Base-by-base conservation (phyloP, 1,140 invertebrate species). In the Augochlora pura region DNA sequence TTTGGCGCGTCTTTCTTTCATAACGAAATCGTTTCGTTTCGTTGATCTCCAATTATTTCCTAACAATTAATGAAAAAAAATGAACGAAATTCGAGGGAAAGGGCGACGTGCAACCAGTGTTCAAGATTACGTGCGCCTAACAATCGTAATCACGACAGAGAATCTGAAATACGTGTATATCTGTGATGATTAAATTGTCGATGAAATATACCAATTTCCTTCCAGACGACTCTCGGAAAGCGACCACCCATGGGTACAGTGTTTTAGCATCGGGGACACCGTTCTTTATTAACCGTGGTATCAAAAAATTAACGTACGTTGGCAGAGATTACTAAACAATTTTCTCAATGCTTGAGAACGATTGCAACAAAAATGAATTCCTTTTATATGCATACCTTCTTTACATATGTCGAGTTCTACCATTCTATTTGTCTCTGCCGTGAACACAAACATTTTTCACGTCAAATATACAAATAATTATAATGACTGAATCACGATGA, bases 21-120 rank as follows among this genome's bases (percentile, higher is more conserved):
- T 67, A 54, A 64, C 68, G 76, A 71, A 77, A 77, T 71, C 32
- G 69, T 63, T 70, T 63, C 57, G 42, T 77, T 71, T 65, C 60
- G 76, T 72, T 78, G 76, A 78, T 78, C 76, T 78, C 76, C 42
- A 32, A 23, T 72, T 66, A 74, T 76, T 80, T 81, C 49, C 27
- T 52, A 52, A 77, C 14, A 42, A 72, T 42, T 10, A 52, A 70
- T 23, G 66, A 80, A 42, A 39, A 65, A 76, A 68, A 54, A n/a
- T 52, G 16, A 52, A 52, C 18, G 5, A 57, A 57, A n/a, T 63
- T 21, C n/a, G 23, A 46, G 27, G 60, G 42, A 72, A 72, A 54
- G 79, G 74, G 59, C 71, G 23, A 78, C 68, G 82, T 81, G 69
- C 78, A 84, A 84, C 74, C 73, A 76, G 54, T 70, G 70, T 84